Base-by-base conservation (phyloP, 2,888 invertebrate species). In the Drosophila eohydei region DNA sequence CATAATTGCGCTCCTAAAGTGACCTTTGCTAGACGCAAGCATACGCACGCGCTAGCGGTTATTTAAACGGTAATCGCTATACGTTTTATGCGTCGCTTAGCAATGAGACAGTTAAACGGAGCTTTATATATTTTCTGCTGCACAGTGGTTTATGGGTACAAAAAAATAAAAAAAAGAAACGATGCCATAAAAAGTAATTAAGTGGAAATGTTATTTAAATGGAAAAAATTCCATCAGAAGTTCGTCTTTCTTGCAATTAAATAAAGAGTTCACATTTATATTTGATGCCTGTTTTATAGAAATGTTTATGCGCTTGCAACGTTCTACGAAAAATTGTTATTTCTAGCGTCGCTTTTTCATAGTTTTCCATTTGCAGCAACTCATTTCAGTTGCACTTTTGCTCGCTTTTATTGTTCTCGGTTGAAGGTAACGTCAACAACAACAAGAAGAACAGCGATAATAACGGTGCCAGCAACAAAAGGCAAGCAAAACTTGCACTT, bases 301-400 rank as follows among this genome's bases (percentile, higher is more conserved):
- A 48, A 55, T 36, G 62, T 57, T 48, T 46, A 21, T 48, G 32
- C 36, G 4, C 32, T n/a, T 26, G 43, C 26, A 41, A 30, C 40
- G 32, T 51, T 40, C 56, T 74, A 16, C 66, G 58, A 38, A 71
- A 77, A 84, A 55, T 67, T 81, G 71, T 69, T 77, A 78, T 81
- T 89, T 78, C 72, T 62, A 61, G 57, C 66, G 63, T 67, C 26
- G 41, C 50, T 48, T 70, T 81, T 83, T 88, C 66, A 87, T 75
- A 74, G 71, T 83, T 88, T 81, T 71, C 73, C 58, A 78, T 74
- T 86, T 83, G 56, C 79, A 36, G 66, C 71, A 74, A 87, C 74
- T 84, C 84, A 89, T 89, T 88, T 81, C 72, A 88, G 85, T 67
- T 78, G 78, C 68, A 83, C 67, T 86, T 85, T 69, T 63, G 70